Evolutionary conservation across 30 jellyfish, hydroid and myxozoan species (phyloP).

Genomic region (Hydra vulgaris): DNA sequence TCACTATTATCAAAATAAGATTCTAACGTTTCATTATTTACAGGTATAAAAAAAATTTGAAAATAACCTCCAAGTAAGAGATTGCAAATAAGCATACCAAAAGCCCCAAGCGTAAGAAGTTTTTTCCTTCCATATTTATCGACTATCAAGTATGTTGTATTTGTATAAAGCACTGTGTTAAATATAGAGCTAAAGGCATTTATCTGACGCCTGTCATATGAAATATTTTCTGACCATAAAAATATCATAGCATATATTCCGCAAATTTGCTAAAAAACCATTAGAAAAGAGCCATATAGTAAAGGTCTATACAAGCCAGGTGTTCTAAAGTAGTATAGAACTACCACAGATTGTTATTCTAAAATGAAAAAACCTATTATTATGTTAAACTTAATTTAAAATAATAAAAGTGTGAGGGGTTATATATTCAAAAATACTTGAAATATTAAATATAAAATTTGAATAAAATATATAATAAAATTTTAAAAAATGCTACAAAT

Average conservation of each 20-base stretch:
- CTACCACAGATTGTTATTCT: background rate
- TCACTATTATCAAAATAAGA: background rate
- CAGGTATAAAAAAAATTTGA: background rate
- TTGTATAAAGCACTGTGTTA: background rate
- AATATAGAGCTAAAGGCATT: too few relatives aligned
- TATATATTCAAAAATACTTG: too few relatives aligned
- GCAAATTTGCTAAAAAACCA: background rate
- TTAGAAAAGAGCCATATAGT: background rate
- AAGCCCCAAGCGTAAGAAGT: background rate
- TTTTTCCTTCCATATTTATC: background rate
- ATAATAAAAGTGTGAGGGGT: too few relatives aligned
- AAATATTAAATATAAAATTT: too few relatives aligned
- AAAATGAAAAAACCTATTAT: background rate
- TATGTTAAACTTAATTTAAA: too few relatives aligned
- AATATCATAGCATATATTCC: background rate
- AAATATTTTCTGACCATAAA: background rate
- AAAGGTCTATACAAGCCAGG: background rate
- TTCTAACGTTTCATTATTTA: background rate
- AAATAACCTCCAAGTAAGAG: background rate
- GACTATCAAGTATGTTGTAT: background rate
- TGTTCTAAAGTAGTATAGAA: background rate
- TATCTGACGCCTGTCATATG: too few relatives aligned
- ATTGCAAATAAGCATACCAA: background rate
- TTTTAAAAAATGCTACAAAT: too few relatives aligned
- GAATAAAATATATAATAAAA: too few relatives aligned